Conservation (phyloP, 2,113 vertebrate species). For the Ibidorhyncha struthersii region DNA sequence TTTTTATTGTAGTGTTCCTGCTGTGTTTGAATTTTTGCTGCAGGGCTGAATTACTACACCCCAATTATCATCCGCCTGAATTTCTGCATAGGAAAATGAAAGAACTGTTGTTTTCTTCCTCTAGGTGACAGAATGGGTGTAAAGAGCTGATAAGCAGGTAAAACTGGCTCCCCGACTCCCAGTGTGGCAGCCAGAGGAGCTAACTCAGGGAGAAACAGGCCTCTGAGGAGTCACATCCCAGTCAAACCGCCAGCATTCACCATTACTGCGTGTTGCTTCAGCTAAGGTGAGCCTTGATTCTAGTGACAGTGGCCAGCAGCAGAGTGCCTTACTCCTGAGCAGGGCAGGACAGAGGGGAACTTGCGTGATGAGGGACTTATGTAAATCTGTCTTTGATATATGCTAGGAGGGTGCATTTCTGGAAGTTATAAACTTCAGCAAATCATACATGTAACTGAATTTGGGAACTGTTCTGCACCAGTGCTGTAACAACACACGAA, state of each 20-base stretch:
- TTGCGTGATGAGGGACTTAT: neutral
- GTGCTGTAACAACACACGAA: neutral
- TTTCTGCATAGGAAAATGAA: neutral
- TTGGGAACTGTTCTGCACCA: neutral
- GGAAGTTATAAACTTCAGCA: neutral
- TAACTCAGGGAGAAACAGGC: neutral
- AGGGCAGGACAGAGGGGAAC: neutral
- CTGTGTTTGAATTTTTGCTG: neutral
- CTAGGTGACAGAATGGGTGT: neutral
- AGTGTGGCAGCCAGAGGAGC: neutral
- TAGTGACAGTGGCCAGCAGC: neutral
- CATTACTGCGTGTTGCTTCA: neutral
- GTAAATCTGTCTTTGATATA: neutral
- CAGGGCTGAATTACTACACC: neutral
- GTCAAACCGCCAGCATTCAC: neutral
- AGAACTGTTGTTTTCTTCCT: neutral
- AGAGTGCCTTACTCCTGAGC: neutral
- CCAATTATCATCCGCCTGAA: neutral
- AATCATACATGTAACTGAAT: neutral
- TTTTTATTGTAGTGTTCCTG: neutral
- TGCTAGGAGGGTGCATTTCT: neutral
- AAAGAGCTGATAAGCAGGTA: neutral
- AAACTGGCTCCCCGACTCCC: neutral
- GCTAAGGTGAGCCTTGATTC: neutral
- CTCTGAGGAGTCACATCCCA: neutral